Percentiles rank a stretch among this genome's conserved stretches.
Evolutionary conservation across 1,140 invertebrate species (phyloP).

Genomic region (Apocrypta bakeri): DNA sequence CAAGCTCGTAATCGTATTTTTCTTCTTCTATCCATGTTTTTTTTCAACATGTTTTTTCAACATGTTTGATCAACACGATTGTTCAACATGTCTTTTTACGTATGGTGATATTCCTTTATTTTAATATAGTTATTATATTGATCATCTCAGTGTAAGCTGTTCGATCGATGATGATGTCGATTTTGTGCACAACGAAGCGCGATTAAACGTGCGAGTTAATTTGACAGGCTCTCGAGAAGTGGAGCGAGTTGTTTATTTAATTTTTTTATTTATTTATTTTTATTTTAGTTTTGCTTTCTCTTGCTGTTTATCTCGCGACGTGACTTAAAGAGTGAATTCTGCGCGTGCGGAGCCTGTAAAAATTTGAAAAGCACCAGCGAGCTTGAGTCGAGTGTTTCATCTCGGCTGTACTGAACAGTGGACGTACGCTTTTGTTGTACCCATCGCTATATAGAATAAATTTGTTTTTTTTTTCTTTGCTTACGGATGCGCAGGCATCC

Average conservation of each 20-base stretch:
- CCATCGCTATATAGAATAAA: conserved; percentile 21
- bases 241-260: conserved; percentile 35
- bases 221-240: conserved; percentile 47
- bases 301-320: conserved; percentile 7
- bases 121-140: not conserved
- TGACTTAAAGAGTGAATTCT: conserved; percentile 32
- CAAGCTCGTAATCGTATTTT: conserved; percentile 5
- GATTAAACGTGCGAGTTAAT: conserved; percentile 38
- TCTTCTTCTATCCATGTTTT: not conserved
- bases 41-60: not conserved
- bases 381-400: conserved; percentile 18
- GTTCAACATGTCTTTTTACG: conserved; percentile 11
- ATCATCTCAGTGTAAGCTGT: not conserved
- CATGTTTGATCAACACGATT: too few relatives aligned
- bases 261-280: conserved; percentile 35
- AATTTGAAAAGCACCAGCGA: conserved; percentile 48
- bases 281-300: conserved; percentile 20
- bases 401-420: not conserved
- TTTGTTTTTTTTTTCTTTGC: too few relatives aligned
- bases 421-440: not conserved
- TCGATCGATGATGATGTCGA: conserved; percentile 25
- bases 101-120: conserved; percentile 15
- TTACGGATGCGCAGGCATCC: not conserved
- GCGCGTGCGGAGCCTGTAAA: conserved; percentile 41
- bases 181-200: conserved; percentile 40